A percentile compares a stretch with the other conserved stretches of the same genome.
Evolutionary conservation across 2,888 invertebrate species (phyloP).

Genomic region (Lasioglossum leucozonium): DNA sequence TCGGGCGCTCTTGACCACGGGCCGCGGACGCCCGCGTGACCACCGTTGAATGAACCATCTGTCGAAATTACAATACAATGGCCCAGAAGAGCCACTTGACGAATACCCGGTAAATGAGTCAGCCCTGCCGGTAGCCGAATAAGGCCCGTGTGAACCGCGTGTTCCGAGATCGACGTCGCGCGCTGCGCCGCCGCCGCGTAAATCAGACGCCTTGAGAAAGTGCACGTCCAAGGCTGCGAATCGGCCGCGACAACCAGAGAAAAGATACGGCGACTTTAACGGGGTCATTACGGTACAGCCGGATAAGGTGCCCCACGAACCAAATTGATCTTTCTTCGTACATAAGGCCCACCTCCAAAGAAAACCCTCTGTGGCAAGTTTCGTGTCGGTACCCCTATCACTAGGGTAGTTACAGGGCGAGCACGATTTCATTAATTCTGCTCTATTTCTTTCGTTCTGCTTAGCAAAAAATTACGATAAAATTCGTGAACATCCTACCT

Average conservation of each 20-base stretch:
- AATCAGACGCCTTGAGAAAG: conserved; percentile 32
- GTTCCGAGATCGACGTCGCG: conserved; percentile 17
- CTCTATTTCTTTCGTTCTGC: not conserved
- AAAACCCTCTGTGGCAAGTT: not conserved
- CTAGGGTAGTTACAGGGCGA: not conserved
- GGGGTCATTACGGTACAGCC: not conserved
- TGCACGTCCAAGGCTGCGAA: conserved; percentile 20
- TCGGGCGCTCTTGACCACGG: conserved; percentile 41
- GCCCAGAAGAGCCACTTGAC: conserved; percentile 77
- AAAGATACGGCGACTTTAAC: not conserved
- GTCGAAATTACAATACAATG: conserved; percentile 80
- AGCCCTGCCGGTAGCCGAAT: conserved; percentile 61
- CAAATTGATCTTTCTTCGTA: not conserved
- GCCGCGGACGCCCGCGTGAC: conserved; percentile 61
- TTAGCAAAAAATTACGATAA: not conserved
- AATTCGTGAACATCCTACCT: not conserved
- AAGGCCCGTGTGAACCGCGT: conserved; percentile 70
- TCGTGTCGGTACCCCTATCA: not conserved
- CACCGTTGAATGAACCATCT: conserved; percentile 76
- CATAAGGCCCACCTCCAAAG: not conserved
- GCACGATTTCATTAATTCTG: not conserved
- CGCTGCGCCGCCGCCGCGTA: conserved; percentile 18
- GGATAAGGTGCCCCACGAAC: not conserved
- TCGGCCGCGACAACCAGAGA: not conserved
- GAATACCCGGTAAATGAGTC: conserved; percentile 77